These are phyloP conservation scores for Actinopyga echinites DNA, from an alignment of 53 echinoderm and acorn worm genomes.

Conservation along the genomic window DNA sequence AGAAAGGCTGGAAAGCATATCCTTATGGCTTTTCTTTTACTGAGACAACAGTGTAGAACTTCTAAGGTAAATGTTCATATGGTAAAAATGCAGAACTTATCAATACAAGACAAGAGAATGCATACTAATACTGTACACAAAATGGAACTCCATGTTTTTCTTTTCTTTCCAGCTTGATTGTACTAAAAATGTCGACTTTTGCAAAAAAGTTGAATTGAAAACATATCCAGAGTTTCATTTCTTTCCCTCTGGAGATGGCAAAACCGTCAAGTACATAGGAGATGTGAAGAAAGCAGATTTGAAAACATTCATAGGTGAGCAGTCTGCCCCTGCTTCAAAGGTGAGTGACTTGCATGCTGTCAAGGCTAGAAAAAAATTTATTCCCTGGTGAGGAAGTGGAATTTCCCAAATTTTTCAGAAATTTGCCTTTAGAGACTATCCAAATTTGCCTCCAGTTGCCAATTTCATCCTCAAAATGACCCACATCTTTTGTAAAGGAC, in stretches of 20 bases:
- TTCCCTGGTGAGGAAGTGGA: too few relatives aligned
- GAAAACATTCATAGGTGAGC: not conserved
- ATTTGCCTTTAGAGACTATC: too few relatives aligned
- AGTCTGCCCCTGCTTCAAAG: not conserved
- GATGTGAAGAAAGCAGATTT: conserved; percentile 11
- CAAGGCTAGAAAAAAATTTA: not conserved
- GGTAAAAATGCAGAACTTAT: not conserved
- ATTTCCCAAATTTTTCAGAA: too few relatives aligned
- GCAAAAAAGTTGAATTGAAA: not conserved
- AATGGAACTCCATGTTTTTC: not conserved
- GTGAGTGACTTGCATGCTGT: not conserved
- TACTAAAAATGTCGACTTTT: not conserved
- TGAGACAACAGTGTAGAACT: too few relatives aligned
- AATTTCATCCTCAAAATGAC: too few relatives aligned
- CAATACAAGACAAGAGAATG: not conserved
- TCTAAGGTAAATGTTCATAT: too few relatives aligned
- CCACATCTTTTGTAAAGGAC: too few relatives aligned
- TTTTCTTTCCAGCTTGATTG: conserved; percentile 12
- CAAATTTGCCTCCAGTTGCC: too few relatives aligned
- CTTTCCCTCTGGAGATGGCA: conserved; percentile 11
- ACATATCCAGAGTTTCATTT: conserved; percentile 5
- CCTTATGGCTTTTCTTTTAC: too few relatives aligned
- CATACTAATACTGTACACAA: not conserved
- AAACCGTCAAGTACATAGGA: not conserved
- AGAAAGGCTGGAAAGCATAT: too few relatives aligned